Evolutionary conservation across 2,113 vertebrate species (phyloP).

Genomic region (Pelvicachromis taeniatus): DNA sequence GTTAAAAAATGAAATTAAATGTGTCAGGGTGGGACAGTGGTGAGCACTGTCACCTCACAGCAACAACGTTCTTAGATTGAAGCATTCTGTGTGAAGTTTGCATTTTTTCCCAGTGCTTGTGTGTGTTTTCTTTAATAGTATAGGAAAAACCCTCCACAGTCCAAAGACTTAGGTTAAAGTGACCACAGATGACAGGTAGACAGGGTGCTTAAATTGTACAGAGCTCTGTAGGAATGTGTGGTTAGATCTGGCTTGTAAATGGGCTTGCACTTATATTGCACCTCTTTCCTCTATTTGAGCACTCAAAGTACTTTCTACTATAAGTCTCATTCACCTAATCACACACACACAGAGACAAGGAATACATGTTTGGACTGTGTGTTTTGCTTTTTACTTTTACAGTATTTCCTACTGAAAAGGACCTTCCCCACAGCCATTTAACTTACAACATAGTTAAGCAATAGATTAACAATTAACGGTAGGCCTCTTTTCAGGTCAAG

Average conservation of each 20-base stretch:
- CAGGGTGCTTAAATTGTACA: background rate
- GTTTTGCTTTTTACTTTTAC: background rate
- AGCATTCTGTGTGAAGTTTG: background rate
- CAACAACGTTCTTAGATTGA: background rate
- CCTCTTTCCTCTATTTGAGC: background rate
- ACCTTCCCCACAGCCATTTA: background rate
- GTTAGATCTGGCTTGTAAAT: background rate
- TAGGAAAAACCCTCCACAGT: background rate
- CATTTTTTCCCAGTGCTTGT: background rate
- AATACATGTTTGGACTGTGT: background rate
- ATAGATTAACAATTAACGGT: background rate
- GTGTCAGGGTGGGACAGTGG: background rate
- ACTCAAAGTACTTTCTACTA: background rate
- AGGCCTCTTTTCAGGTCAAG: too few relatives aligned
- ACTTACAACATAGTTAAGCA: background rate
- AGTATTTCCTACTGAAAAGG: background rate
- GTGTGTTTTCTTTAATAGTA: background rate
- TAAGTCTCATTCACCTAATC: background rate
- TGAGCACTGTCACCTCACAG: background rate
- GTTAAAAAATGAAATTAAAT: background rate
- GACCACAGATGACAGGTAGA: background rate
- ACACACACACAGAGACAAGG: background rate
- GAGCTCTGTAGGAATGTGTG: background rate
- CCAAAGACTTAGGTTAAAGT: background rate
- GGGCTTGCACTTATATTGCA: background rate